phyloP scores from a whole-genome alignment of 2,113 vertebrate species.

The Saimiri boliviensis region DNA sequence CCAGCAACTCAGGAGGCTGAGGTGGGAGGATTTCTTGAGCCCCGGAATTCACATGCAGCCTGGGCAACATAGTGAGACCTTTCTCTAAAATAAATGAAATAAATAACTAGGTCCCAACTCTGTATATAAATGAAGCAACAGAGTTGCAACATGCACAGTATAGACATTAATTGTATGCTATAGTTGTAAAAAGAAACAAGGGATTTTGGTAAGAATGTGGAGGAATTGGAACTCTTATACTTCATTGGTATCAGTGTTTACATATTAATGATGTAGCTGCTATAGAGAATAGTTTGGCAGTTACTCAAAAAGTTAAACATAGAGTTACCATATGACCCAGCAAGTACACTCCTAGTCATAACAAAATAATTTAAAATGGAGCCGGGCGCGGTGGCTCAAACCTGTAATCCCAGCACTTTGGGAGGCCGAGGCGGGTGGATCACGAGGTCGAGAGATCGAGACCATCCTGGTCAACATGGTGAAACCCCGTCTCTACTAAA shows the following conservation, averaged over 20 bases:
- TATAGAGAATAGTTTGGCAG: background rate
- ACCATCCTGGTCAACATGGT: background rate
- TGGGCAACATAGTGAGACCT: background rate
- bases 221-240: background rate
- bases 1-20: background rate
- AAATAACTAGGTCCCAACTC: background rate
- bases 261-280: background rate
- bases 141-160: background rate
- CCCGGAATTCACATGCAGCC: background rate
- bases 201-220: background rate
- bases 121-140: background rate
- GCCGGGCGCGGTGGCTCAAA: background rate
- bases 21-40: background rate
- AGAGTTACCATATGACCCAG: background rate
- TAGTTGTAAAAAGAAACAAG: background rate
- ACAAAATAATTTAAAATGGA: background rate
- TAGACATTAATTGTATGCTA: background rate
- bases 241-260: background rate
- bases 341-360: background rate
- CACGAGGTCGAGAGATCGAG: background rate
- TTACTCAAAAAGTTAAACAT: slow-evolving; percentile 6
- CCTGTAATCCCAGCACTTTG: too few relatives aligned
- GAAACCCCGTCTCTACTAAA: too few relatives aligned
- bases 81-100: background rate
- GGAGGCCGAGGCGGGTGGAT: too few relatives aligned